phyloP scores from a whole-genome alignment of 2,113 vertebrate genomes.

The Bettongia penicillata region DNA sequence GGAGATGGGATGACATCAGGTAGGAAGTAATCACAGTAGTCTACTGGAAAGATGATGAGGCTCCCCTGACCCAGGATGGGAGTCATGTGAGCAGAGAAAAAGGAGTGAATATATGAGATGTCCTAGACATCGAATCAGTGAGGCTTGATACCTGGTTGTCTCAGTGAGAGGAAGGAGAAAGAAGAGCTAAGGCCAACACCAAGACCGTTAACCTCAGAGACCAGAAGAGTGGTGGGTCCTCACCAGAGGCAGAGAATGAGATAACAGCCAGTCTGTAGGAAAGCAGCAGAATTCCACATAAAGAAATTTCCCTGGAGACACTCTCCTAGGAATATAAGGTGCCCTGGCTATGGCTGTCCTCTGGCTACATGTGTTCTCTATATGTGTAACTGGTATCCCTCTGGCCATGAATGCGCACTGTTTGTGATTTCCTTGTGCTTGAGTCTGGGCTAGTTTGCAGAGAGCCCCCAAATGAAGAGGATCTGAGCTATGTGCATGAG shows the following conservation, averaged over 20 bases:
- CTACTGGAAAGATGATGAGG: background rate
- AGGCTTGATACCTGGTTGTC: background rate
- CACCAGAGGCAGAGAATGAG: background rate
- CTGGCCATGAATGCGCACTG: background rate
- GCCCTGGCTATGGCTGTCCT: background rate
- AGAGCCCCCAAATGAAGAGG: background rate
- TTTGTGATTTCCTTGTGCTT: background rate
- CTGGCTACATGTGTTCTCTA: background rate
- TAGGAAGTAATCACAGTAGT: background rate
- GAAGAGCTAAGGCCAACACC: background rate
- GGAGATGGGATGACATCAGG: background rate
- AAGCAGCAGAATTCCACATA: background rate
- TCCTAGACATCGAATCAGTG: background rate
- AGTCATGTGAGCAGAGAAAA: background rate
- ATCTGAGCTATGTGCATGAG: background rate
- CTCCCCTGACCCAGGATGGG: background rate
- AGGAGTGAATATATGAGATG: background rate
- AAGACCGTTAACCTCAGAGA: background rate
- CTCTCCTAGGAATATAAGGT: background rate
- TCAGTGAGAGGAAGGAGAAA: background rate
- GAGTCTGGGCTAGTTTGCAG: background rate
- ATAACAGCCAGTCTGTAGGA: background rate
- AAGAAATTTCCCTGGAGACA: background rate
- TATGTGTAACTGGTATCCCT: background rate
- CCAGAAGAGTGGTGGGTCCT: background rate